Base-by-base conservation (phyloP, 1,140 invertebrate species). In the Drosophila simulans region DNA sequence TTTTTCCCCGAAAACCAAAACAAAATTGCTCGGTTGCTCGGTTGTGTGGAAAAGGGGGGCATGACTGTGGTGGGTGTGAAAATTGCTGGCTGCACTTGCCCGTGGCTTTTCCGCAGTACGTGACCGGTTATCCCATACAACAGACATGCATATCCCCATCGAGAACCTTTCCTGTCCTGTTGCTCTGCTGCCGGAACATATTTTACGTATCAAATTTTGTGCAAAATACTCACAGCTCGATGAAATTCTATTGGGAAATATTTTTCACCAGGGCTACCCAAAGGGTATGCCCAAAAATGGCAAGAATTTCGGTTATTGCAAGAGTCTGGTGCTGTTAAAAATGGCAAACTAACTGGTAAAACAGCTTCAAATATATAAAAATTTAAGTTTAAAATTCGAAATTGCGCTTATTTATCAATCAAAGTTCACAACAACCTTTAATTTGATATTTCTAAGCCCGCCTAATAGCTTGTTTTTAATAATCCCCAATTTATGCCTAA, bases 241-340 rank as follows among this genome's bases (percentile, higher is more conserved):
- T 81, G 78, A 82, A 88, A 86, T 88, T 86, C 83, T 83, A 77
- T 88, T 65, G 83, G 83, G 83, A 88, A 86, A 86, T 88, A 82
- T 70, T 39, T 76, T 74, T 46, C 63, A 52, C 2, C 46, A 69
- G 31, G 37, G 31, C 46, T 53, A 0, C 1, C 7, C 5, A 35
- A 56, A 75, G 72, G 58, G 72, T 75, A 75, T 72, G 31, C 42
- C 27, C 40, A 25, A 54, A 35, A 25, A 46, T 7, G 13, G 11
- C n/a, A 64, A 52, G 51, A 57, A 70, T 57, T 13, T 34, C 31
- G 35, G 22, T 15, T 71, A 48, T 56, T 5, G 13, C 46, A 48
- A 12, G 35, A 20, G 48, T 69, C 22, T 20, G 22, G 15, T 37
- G 15, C 15, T 31, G 5, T 37, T 5, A 4, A 43, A 43, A 22